Conservation (phyloP, 2,888 invertebrate genomes). For the Platycnemis pennipes region DNA sequence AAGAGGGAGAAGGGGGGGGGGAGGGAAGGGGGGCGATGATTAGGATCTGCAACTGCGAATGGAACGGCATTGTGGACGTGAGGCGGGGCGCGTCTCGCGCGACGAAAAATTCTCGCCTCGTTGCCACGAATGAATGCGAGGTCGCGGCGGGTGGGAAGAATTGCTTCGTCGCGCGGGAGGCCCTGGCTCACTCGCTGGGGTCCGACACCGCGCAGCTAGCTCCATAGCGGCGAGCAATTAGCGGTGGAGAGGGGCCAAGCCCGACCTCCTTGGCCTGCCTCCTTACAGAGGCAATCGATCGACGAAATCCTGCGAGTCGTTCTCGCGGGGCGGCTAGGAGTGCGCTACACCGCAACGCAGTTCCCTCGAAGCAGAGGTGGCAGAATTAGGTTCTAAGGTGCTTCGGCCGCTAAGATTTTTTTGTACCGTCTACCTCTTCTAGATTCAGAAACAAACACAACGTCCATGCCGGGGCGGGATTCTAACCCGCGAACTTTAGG, state of each 20-base stretch:
- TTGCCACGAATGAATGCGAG: not conserved
- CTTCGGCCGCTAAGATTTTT: too few relatives aligned
- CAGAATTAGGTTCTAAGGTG: too few relatives aligned
- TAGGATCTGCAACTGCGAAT: constrained; percentile 11
- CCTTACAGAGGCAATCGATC: not conserved
- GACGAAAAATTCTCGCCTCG: not conserved
- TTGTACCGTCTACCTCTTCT: too few relatives aligned
- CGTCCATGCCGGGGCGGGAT: too few relatives aligned
- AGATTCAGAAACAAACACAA: too few relatives aligned
- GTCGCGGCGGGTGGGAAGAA: not conserved
- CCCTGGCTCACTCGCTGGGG: too few relatives aligned
- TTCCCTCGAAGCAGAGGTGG: too few relatives aligned
- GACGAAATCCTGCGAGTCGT: not conserved
- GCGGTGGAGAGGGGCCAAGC: not conserved
- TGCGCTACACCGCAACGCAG: too few relatives aligned
- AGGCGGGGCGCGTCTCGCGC: not conserved
- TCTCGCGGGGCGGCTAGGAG: too few relatives aligned
- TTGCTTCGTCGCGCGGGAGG: too few relatives aligned
- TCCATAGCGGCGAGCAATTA: not conserved
- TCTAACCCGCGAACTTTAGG: too few relatives aligned
- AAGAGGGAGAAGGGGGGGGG: not conserved
- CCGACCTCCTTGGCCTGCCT: not conserved
- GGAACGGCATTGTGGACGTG: not conserved
- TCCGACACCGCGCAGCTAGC: not conserved
- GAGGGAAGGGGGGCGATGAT: not conserved